Conservation (phyloP, 1,140 invertebrate genomes). For the Aphelenchoides avenae region DNA sequence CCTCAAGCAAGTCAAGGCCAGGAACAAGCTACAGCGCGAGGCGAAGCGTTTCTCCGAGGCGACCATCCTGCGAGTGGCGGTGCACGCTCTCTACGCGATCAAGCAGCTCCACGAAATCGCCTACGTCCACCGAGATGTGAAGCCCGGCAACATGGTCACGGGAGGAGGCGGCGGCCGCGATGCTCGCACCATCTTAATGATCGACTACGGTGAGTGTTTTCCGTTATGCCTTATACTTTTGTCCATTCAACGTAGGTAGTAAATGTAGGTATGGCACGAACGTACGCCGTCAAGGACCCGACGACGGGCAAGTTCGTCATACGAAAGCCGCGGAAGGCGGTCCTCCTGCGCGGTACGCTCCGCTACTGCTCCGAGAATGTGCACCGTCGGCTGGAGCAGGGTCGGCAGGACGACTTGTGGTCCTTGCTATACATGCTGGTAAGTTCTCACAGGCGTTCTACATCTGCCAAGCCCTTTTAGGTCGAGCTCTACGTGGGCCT, state of each 20-base stretch:
- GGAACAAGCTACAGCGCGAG: conserved; percentile 10
- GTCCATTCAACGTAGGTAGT: too few species aligned
- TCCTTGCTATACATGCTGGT: conserved; percentile 52
- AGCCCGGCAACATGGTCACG: conserved; percentile 30
- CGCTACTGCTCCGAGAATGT: conserved; percentile 47
- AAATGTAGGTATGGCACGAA: too few species aligned
- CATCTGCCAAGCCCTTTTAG: too few species aligned
- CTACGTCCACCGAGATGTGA: conserved; percentile 28
- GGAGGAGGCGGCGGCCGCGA: conserved; percentile 38
- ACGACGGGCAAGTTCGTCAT: conserved; percentile 20
- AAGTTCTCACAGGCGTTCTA: too few species aligned
- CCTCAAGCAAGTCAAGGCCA: conserved; percentile 17
- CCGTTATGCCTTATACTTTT: too few species aligned
- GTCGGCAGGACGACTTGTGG: conserved; percentile 50
- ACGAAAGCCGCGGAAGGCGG: conserved; percentile 30
- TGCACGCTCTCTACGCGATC: conserved; percentile 43
- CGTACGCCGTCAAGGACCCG: too few species aligned
- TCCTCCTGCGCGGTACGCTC: conserved; percentile 46
- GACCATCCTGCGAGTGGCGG: conserved; percentile 26
- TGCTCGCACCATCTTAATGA: conserved; percentile 42
- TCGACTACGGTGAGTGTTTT: conserved; percentile 52
- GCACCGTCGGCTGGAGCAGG: conserved; percentile 46
- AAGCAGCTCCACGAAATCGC: conserved; percentile 32
- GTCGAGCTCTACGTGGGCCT: conserved; percentile 45
- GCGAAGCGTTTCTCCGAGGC: conserved; percentile 27